A percentile compares a stretch with the other conserved stretches of the same genome.
phyloP scores from a whole-genome alignment of 2,113 vertebrate genomes.

The Caranx ignobilis region DNA sequence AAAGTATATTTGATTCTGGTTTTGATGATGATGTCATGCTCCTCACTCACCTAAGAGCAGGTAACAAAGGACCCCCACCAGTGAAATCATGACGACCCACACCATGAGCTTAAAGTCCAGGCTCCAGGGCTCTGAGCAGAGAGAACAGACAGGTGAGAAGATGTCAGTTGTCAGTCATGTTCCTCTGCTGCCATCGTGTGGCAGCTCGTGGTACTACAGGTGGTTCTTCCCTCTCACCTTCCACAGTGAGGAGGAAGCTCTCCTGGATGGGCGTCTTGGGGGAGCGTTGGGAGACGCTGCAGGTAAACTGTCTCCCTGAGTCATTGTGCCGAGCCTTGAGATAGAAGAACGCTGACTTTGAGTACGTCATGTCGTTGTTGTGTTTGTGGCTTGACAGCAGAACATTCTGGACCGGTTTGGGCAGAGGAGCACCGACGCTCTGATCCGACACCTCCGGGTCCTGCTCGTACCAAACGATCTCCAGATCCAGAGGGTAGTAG shows the following conservation, averaged over 20 bases:
- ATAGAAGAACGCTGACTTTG: slow-evolving; percentile 81
- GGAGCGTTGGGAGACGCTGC: slow-evolving; percentile 81
- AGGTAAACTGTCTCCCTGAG: slow-evolving; percentile 74
- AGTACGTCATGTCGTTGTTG: slow-evolving; percentile 81
- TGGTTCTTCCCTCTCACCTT: slow-evolving; percentile 59
- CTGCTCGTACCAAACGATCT: slow-evolving; percentile 75
- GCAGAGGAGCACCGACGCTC: slow-evolving; percentile 61
- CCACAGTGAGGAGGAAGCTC: slow-evolving; percentile 78
- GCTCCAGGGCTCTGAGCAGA: slow-evolving; percentile 66
- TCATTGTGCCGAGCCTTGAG: slow-evolving; percentile 68
- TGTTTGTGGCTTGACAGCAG: slow-evolving; percentile 81
- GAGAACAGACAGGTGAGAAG: slow-evolving; percentile 21
- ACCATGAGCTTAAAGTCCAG: slow-evolving; percentile 39
- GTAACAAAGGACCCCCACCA: slow-evolving; percentile 51
- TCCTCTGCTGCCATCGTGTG: slow-evolving; percentile 61
- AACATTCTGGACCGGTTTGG: slow-evolving; percentile 71
- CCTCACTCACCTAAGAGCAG: slow-evolving; percentile 69
- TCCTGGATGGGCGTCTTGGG: slow-evolving; percentile 80
- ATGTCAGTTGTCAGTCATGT: not conserved
- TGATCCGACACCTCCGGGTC: slow-evolving; percentile 30
- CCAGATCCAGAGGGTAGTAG: slow-evolving; percentile 84
- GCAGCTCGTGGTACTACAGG: slow-evolving; percentile 7
- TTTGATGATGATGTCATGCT: not conserved
- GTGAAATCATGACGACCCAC: slow-evolving; percentile 7
- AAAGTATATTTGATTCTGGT: too few species aligned